Conservation (phyloP, 2,888 invertebrate genomes). For the Eupithecia abbreviata region DNA sequence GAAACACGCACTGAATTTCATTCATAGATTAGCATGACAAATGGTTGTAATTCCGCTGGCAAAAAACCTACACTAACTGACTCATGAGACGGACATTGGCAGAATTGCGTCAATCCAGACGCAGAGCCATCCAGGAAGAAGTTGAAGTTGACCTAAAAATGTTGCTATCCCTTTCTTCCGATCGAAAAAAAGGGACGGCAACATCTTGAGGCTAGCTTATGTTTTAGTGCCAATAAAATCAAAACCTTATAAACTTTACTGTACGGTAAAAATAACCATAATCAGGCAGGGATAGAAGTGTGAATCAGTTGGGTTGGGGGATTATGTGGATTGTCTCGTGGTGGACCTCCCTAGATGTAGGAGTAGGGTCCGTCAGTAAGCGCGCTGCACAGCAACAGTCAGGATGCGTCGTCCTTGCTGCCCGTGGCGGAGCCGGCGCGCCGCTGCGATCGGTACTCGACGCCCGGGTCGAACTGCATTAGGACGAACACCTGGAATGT, state of each 20-base stretch:
- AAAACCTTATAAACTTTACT: background rate
- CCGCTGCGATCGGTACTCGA: slow-evolving; percentile 96
- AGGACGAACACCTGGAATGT: slow-evolving; percentile 94
- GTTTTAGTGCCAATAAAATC: background rate
- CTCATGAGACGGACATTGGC: too few species aligned
- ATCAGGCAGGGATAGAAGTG: background rate
- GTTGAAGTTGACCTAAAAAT: background rate
- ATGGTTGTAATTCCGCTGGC: background rate
- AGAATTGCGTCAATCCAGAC: too few species aligned
- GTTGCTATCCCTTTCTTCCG: background rate
- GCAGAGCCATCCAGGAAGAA: too few species aligned
- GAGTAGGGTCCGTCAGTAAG: slow-evolving; percentile 99
- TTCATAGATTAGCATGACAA: background rate
- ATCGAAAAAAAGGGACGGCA: background rate
- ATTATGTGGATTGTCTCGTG: slow-evolving; percentile 57
- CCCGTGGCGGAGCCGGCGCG: slow-evolving; percentile 77
- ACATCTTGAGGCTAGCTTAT: background rate
- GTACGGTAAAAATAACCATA: background rate
- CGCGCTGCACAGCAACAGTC: slow-evolving; percentile 99
- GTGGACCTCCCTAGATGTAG: slow-evolving; percentile 87
- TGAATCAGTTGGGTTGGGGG: slow-evolving; percentile 26
- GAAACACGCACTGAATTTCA: background rate
- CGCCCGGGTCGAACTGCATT: slow-evolving; percentile 99
- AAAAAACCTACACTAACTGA: background rate
- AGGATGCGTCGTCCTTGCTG: slow-evolving; percentile 96